A percentile compares a stretch with the other conserved stretches of the same genome.
Conservation (phyloP, 2,797 vertebrate species). For the Ataeniobius toweri region DNA sequence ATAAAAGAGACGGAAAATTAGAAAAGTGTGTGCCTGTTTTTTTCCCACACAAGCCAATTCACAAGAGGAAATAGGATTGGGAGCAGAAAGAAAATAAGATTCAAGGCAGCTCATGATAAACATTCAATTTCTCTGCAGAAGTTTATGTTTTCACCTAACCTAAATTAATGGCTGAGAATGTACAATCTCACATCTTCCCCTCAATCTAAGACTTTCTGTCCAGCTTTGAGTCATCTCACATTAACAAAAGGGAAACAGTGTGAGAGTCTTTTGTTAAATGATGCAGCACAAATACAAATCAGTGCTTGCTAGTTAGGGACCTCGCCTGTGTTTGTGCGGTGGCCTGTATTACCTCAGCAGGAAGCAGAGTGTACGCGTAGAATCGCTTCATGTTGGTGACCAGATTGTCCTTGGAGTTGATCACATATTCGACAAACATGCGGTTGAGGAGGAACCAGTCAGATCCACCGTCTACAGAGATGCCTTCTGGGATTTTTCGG, state of each 20-base stretch:
- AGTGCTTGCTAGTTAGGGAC: conserved; percentile 26
- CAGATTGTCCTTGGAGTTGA: conserved; percentile 90
- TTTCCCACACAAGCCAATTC: conserved; percentile 43
- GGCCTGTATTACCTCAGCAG: conserved; percentile 87
- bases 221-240: conserved; percentile 13
- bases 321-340: conserved; percentile 8
- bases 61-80: conserved; percentile 45
- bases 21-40: conserved; percentile 41
- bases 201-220: conserved; percentile 23
- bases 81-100: conserved; percentile 24
- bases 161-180: conserved; percentile 18
- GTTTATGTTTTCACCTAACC: conserved; percentile 51
- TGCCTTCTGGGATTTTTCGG: conserved; percentile 93
- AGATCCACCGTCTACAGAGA: conserved; percentile 93
- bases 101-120: conserved; percentile 54
- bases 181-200: conserved; percentile 27
- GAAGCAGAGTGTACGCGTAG: conserved; percentile 93
- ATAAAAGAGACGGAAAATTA: conserved; percentile 42
- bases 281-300: conserved; percentile 26
- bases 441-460: conserved; percentile 98
- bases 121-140: conserved; percentile 57
- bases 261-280: conserved; percentile 5
- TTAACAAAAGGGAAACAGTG: conserved; percentile 15
- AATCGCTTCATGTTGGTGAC: conserved; percentile 96
- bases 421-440: conserved; percentile 94